phyloP scores from a whole-genome alignment of 2,113 vertebrate genomes.

The Petaurus breviceps region DNA sequence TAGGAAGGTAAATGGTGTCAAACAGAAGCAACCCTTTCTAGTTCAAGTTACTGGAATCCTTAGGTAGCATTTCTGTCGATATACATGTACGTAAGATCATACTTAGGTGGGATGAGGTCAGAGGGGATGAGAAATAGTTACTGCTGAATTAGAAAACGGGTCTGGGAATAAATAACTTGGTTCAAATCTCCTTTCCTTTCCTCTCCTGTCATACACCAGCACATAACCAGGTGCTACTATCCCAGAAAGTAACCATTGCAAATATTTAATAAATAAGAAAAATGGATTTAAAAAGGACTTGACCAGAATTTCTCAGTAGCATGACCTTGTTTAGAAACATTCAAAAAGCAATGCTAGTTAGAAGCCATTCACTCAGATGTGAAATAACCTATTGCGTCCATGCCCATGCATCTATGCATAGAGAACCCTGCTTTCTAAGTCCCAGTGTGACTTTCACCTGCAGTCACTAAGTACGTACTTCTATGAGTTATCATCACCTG shows the following conservation, averaged over 20 bases:
- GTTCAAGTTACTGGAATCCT: conserved; percentile 10
- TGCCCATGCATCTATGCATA: neutral
- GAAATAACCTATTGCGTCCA: conserved; percentile 8
- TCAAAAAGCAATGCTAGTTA: no score
- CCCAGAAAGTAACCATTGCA: conserved; percentile 10
- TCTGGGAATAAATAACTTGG: no score
- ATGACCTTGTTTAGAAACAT: conserved; percentile 23
- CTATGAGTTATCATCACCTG: neutral
- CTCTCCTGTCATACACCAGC: no score
- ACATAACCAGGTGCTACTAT: no score
- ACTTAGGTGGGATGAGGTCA: no score
- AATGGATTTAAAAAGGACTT: neutral
- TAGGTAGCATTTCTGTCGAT: neutral
- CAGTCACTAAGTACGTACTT: conserved; percentile 3
- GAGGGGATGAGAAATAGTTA: no score
- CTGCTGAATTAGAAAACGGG: no score
- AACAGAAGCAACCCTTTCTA: conserved; percentile 3
- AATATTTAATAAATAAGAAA: conserved; percentile 47
- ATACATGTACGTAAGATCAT: neutral
- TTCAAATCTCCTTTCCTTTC: no score
- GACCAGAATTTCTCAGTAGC: neutral
- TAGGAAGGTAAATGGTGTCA: conserved; percentile 9
- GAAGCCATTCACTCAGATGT: neutral
- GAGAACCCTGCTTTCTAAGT: conserved; percentile 27
- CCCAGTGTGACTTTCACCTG: conserved; percentile 44